Conservation (phyloP, 1,140 invertebrate species). For the Sycobia sp. region DNA sequence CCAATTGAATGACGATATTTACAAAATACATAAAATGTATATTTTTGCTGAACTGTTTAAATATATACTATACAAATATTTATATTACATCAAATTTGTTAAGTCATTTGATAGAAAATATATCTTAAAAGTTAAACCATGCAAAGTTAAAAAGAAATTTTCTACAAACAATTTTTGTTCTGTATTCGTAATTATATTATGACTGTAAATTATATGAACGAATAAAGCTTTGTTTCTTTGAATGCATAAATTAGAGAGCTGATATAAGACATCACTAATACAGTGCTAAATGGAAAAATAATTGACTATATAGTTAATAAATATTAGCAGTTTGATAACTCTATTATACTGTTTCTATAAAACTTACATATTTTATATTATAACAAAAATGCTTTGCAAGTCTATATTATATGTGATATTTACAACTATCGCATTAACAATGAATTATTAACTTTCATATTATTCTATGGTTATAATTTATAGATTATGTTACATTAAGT, state of each 20-base stretch:
- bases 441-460: constrained; percentile 29
- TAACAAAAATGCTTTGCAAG: constrained; percentile 41
- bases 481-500: constrained; percentile 49
- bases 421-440: constrained; percentile 40
- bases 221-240: too few species aligned
- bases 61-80: too few species aligned
- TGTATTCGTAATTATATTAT: too few species aligned
- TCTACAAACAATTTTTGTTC: too few species aligned
- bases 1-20: not conserved
- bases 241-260: too few species aligned
- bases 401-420: constrained; percentile 44
- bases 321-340: too few species aligned
- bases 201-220: too few species aligned
- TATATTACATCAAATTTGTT: not conserved
- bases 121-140: too few species aligned
- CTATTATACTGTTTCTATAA: constrained; percentile 35
- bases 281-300: too few species aligned
- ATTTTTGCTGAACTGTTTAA: not conserved
- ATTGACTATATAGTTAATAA: too few species aligned
- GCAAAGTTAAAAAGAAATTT: too few species aligned
- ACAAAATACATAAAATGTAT: not conserved
- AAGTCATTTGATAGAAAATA: not conserved
- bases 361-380: constrained; percentile 35
- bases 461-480: constrained; percentile 39
- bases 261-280: too few species aligned